A percentile compares a stretch with the other conserved stretches of the same genome.
These are phyloP conservation scores for Trichonephila clavipes DNA, from an alignment of 1,140 invertebrate species.

Conservation along the genomic window DNA sequence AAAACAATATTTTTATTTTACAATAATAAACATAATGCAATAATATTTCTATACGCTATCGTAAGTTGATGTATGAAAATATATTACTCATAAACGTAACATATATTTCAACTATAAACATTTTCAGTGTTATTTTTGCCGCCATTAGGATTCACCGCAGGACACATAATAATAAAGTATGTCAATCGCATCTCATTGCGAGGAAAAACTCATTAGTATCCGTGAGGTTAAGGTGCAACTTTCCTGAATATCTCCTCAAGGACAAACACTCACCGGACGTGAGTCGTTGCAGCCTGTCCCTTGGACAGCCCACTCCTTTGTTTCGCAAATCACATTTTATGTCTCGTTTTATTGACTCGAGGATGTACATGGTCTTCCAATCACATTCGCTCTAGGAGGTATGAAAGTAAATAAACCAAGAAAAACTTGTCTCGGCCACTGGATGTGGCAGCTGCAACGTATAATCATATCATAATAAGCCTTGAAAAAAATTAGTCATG, in stretches of 20 bases:
- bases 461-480: slow-evolving; percentile 60
- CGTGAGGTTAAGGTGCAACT: slow-evolving; percentile 23
- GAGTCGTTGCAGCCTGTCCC: background rate
- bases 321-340: slow-evolving; percentile 72
- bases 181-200: background rate
- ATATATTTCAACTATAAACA: background rate
- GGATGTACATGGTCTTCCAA: slow-evolving; percentile 46
- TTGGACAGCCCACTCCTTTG: slow-evolving; percentile 56
- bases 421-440: slow-evolving; percentile 32
- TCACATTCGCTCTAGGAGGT: slow-evolving; percentile 47
- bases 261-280: slow-evolving; percentile 13
- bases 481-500: slow-evolving; percentile 71
- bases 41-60: too few species aligned
- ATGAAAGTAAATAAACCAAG: slow-evolving; percentile 36
- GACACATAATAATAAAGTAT: background rate
- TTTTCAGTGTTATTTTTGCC: background rate
- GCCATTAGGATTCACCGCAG: background rate
- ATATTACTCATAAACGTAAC: background rate
- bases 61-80: too few species aligned
- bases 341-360: slow-evolving; percentile 62
- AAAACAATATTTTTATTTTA: too few species aligned
- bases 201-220: slow-evolving; percentile 20
- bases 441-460: slow-evolving; percentile 45
- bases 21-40: too few species aligned
- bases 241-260: background rate